Base-by-base conservation (phyloP, 2,888 invertebrate genomes). In the Rotaria macrura region DNA sequence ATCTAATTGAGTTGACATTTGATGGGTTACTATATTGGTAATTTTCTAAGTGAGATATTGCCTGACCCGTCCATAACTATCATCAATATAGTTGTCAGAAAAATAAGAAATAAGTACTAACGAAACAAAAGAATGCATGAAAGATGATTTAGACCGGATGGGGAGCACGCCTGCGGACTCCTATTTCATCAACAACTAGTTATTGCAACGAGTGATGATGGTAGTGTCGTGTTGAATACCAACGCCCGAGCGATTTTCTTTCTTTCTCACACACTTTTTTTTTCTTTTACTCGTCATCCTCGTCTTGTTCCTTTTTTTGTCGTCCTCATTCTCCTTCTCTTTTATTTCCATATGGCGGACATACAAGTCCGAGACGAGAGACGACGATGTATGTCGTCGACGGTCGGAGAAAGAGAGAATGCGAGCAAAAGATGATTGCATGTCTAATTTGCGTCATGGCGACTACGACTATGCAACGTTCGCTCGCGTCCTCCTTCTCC, bases 321-420 rank as follows among this genome's bases (percentile, higher is more conserved):
- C 79, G 79, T 79, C 43, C 65, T 65, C 34, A 17, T 65, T 65
- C 34, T 34, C 34, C 34, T 65, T 65, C 34, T 20, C 65, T n/a
- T 79, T 79, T 79, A 20, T 79, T 40, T 43, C 79, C 79, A 79
- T 79, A 79, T 74, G 79, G 79, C 79, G 79, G 79, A 79, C 79
- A 79, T 20, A 79, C 25, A 10, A 79, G 40, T 43, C 43, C 79
- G 43, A 79, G 43, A 79, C 40, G n/a, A 25, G 43, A 79, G 40
- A 65, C 65, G 65, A 34, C 34, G 65, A 65, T 38, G 65, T 65
- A 65, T 38, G 65, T 65, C 34, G 65, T 34, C 65, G 65, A 65
- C 65, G 65, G 65, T 34, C 29, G 29, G 65, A 65, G 34, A 34
- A 20, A 65, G 65, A 65, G 34, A 65, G 65, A 65, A 65, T 38